Percentiles rank a stretch among this genome's conserved stretches.
phyloP scores from a whole-genome alignment of 2,888 invertebrate genomes.

The Oscheius myriophilus region DNA sequence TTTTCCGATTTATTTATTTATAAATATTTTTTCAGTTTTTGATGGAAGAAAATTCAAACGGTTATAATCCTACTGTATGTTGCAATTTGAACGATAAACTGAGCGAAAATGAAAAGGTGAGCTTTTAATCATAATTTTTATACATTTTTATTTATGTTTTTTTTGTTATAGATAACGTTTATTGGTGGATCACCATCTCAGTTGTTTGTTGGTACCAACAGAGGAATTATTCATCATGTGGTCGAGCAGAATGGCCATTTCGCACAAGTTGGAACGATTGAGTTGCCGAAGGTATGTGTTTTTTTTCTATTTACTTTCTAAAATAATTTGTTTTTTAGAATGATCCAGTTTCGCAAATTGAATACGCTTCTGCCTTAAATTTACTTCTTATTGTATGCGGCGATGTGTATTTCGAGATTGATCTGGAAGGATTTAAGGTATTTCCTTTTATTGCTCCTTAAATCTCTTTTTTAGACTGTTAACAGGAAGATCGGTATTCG shows the following conservation, averaged over 20 bases:
- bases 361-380: constrained; percentile 15
- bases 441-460: background rate
- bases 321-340: constrained; percentile 1
- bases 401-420: constrained; percentile 4
- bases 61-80: no score
- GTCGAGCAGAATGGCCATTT: no score
- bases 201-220: constrained; percentile 15
- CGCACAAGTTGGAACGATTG: no score
- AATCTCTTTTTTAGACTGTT: background rate
- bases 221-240: background rate
- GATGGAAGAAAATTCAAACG: no score
- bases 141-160: no score
- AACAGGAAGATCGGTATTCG: background rate
- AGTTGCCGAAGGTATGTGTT: no score
- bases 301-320: no score
- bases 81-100: constrained; percentile 2
- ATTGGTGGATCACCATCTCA: constrained; percentile 14
- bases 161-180: constrained; percentile 3
- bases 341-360: constrained; percentile 8
- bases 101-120: background rate
- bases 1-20: no score
- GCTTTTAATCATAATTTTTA: background rate
- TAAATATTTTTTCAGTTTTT: no score
- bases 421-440: constrained; percentile 11
- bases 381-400: constrained; percentile 11